Conservation (phyloP, 2,888 invertebrate genomes). For the Drosophila siamana region DNA sequence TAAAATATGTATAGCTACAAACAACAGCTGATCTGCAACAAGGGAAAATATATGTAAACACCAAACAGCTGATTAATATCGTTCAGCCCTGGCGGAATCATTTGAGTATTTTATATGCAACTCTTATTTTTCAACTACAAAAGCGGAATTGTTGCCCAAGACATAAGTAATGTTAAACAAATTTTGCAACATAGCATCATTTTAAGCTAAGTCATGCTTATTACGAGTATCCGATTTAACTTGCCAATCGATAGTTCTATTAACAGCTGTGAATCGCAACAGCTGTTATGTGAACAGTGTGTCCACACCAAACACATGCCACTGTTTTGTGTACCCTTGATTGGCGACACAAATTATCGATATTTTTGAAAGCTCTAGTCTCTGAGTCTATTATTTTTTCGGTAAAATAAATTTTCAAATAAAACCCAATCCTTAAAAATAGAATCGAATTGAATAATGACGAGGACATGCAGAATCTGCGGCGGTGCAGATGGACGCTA, state of each 20-base stretch:
- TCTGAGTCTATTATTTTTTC: background rate
- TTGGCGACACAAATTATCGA: background rate
- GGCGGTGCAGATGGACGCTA: slow-evolving; percentile 52
- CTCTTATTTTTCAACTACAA: background rate
- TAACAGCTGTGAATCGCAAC: slow-evolving; percentile 11
- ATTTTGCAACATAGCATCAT: background rate
- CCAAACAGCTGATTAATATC: background rate
- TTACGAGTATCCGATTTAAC: no score
- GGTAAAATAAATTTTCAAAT: slow-evolving; percentile 14
- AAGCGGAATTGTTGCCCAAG: no score
- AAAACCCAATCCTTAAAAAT: slow-evolving; percentile 1
- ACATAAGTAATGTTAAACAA: background rate
- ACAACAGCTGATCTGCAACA: slow-evolving; percentile 1
- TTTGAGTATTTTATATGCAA: background rate
- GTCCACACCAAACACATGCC: background rate
- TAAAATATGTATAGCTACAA: background rate
- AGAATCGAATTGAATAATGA: slow-evolving; percentile 40
- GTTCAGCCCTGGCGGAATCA: background rate
- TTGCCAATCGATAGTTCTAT: background rate
- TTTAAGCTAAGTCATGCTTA: background rate
- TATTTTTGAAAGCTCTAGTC: background rate
- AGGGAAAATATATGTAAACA: background rate
- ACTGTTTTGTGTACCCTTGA: slow-evolving; percentile 32
- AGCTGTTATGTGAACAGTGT: slow-evolving; percentile 36
- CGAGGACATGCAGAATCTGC: slow-evolving; percentile 61